Base-by-base conservation (phyloP, 2,113 vertebrate genomes). In the Tauraco erythrolophus region DNA sequence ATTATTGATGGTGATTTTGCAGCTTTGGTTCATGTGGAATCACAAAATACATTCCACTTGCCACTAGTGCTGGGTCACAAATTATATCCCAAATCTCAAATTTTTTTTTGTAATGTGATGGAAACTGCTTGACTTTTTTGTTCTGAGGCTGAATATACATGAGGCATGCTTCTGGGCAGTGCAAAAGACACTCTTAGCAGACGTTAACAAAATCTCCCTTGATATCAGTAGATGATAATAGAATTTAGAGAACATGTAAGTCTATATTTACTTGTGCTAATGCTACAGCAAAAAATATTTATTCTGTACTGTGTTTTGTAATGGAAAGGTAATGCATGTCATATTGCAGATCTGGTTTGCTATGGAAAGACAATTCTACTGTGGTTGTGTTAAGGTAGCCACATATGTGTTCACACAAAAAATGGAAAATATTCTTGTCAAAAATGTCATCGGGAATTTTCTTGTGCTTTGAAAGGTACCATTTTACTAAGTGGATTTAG, bases 81-180 rank as follows among this genome's bases (percentile, higher is more conserved):
- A 77, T 84, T 74, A 50, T 86, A 90, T 62, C 13, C 46, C 17
- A 8, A 80, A 77, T 82, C 53, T 87, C 11, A 54, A 1, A n/a
- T n/a, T 46, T 93, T 92, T 93, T 75, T 79, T 41, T 81, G 41
- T 75, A 50, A 61, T 39, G 14, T 51, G 50, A 62, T 84, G 69
- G 75, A 92, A 96, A 86, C 65, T 72, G 57, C 43, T 84, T 87
- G 45, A 54, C 23, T 88, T 94, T 74, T 94, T 83, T 92, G 35
- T 91, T 96, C 58, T 10, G 43, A 79, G n/a, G 37, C 60, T 90
- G 74, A 90, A 65, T 80, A 58, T 50, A 39, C 53, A 37, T 51
- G 60, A 94, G 61, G 16, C 27, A 6, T 41, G 16, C 64, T 96
- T 87, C 65, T 72, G 51, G 30, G 80, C 30, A 92, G 77, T 58